Evolutionary conservation across 2,113 vertebrate genomes (phyloP).

Genomic region (Chrysochloris asiatica): DNA sequence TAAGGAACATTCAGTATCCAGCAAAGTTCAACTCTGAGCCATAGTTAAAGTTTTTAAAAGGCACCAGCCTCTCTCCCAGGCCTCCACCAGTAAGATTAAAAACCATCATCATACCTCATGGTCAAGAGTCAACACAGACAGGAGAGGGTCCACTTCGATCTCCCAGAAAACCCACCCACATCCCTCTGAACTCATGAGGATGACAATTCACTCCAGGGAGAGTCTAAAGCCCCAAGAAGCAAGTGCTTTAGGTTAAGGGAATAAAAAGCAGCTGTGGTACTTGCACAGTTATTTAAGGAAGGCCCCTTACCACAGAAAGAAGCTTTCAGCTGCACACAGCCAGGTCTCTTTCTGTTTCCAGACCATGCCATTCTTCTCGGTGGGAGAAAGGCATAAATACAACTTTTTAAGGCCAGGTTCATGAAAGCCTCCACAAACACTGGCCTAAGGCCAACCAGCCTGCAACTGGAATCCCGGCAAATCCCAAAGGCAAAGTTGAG

Average conservation of each 20-base stretch:
- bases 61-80: background rate
- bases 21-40: background rate
- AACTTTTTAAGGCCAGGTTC: background rate
- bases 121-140: background rate
- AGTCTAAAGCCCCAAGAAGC: background rate
- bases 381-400: background rate
- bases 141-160: background rate
- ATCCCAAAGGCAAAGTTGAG: background rate
- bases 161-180: background rate
- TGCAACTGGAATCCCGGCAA: background rate
- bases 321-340: background rate
- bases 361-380: fast-evolving
- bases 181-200: background rate
- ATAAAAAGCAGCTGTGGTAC: fast-evolving
- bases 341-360: background rate
- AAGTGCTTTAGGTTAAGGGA: background rate
- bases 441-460: background rate
- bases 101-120: background rate
- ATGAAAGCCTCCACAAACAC: background rate
- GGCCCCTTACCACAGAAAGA: fast-evolving
- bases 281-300: background rate
- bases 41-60: background rate
- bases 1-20: background rate
- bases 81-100: too few relatives aligned
- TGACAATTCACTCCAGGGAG: background rate